phyloP scores from a whole-genome alignment of 1,140 invertebrate genomes.

The Eumaeus atala region DNA sequence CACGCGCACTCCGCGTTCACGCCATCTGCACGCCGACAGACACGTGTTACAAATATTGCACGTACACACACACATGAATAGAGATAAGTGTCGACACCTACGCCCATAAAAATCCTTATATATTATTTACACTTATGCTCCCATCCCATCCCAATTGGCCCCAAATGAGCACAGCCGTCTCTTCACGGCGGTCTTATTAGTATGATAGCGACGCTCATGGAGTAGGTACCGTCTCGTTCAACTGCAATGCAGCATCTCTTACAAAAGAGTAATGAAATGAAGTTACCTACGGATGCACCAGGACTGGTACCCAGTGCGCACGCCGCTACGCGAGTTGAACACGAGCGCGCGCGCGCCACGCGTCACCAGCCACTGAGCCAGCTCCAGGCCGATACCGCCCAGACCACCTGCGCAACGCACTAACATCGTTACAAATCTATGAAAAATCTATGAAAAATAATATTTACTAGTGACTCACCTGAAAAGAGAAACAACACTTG shows the following conservation, averaged over 20 bases:
- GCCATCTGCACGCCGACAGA: conserved; percentile 70
- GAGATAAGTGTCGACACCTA: too few species aligned
- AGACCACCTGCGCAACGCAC: conserved; percentile 78
- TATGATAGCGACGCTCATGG: too few species aligned
- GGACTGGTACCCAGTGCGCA: conserved; percentile 70
- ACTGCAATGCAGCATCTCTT: too few species aligned
- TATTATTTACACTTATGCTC: background rate
- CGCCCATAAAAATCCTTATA: too few species aligned
- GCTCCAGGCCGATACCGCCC: conserved; percentile 95
- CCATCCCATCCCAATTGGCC: background rate
- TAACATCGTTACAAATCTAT: too few species aligned
- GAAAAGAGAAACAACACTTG: too few species aligned
- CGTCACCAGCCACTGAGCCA: conserved; percentile 91
- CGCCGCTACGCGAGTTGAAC: conserved; percentile 90
- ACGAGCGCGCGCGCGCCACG: conserved; percentile 90
- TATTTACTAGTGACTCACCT: too few species aligned
- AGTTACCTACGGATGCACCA: conserved; percentile 78
- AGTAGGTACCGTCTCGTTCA: too few species aligned
- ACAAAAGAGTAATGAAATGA: too few species aligned
- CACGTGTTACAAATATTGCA: too few species aligned
- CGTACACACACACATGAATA: too few species aligned
- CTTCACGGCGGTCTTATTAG: background rate
- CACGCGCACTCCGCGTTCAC: conserved; percentile 81
- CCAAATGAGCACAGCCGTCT: background rate
- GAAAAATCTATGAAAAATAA: too few species aligned